Conservation (phyloP, 2,888 invertebrate genomes). For the Harmothoe impar region DNA sequence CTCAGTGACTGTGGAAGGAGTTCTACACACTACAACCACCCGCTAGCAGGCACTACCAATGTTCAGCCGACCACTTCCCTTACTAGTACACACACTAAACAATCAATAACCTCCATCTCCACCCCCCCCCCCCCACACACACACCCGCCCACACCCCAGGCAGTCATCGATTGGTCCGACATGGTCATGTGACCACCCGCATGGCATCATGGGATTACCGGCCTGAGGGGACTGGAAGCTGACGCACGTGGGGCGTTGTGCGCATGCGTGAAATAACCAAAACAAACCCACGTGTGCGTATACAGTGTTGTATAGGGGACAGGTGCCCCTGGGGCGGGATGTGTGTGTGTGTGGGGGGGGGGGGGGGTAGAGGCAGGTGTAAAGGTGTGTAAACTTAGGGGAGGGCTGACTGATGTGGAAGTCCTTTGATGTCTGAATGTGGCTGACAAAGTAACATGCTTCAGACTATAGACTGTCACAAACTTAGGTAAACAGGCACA, state of each 20-base stretch:
- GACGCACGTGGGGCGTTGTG: background rate
- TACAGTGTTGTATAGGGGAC: background rate
- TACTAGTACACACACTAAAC: too few relatives aligned
- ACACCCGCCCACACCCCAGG: background rate
- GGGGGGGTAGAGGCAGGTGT: background rate
- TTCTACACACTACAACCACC: too few relatives aligned
- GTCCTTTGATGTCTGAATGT: too few relatives aligned
- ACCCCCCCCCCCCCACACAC: background rate
- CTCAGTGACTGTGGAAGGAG: too few relatives aligned
- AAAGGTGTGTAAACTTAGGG: background rate
- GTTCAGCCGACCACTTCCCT: too few relatives aligned
- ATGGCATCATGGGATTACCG: constrained; percentile 1
- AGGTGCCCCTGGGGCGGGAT: background rate
- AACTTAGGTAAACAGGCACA: too few relatives aligned
- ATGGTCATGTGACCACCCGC: background rate
- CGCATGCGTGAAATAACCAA: background rate
- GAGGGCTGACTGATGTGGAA: background rate
- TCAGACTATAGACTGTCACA: too few relatives aligned
- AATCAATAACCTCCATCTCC: too few relatives aligned
- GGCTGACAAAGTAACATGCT: too few relatives aligned
- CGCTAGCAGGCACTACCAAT: too few relatives aligned
- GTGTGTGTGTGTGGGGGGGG: background rate
- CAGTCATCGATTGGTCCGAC: constrained; percentile 15
- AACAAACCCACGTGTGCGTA: background rate
- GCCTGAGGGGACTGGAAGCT: too few relatives aligned